Base-by-base conservation (phyloP, 2,888 invertebrate species). In the Drosophila eohydei region DNA sequence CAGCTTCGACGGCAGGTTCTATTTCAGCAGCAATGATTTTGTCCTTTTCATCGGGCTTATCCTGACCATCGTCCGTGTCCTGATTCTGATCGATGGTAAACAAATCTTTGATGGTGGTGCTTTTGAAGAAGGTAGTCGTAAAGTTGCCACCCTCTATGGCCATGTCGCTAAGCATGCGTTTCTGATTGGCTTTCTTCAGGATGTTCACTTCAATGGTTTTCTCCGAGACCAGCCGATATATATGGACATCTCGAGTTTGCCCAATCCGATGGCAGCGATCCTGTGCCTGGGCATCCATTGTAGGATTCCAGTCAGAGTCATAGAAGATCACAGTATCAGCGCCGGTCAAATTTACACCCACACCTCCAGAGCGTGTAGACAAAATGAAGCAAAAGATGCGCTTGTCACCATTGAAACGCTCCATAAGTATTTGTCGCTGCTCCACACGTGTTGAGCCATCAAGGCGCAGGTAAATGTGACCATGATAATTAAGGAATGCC, bases 241-340 rank as follows among this genome's bases (percentile, higher is more conserved):
- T 99, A 93, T 99, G 98, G 75, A 99, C 99, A 94, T 99, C 99
- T 84, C 99, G 94, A 21, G 99, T 99, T 94, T 99, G 99, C 0
- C 99, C 99, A 92, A 99, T 99, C 89, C 99, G 95, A 94, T 99
- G 99, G 93, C 99, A 99, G 83, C 98, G 95, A 94, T 98, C 98
- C 93, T 97, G 97, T 76, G 97, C 98, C 93, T 98, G 98, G 71
- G 99, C 99, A 94, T 99, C 99, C 99, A 99, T 99, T 6, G 99
- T 99, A 57, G 99, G 99, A 95, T 99, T 99, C 99, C 99, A 99
- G 94, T 99, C 99, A 74, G 98, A 98, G 94, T 99, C 99, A 93
- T 99, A 99, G 94, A 99, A 99, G 92, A 99, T 97, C 82, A 99
- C 99, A 86, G 98, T 98, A 94, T 99, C 99, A 50, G 99, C 99